These are phyloP conservation scores for Sebastes kiyomatsui DNA, from an alignment of 2,797 vertebrate species.

Conservation along the genomic window DNA sequence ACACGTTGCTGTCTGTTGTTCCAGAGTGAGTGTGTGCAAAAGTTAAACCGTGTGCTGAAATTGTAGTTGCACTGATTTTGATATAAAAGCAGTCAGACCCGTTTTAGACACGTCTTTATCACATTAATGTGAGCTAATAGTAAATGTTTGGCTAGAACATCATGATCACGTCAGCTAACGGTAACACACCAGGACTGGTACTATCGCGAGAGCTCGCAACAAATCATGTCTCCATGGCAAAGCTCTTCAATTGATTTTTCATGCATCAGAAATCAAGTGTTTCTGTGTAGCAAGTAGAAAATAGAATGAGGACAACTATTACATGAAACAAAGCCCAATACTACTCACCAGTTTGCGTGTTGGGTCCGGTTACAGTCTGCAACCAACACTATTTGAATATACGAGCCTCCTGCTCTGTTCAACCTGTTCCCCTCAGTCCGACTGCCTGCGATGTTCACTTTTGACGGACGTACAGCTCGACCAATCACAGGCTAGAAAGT, in stretches of 20 bases:
- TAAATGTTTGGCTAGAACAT: background rate
- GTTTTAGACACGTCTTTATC: background rate
- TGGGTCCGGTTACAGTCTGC: slow-evolving; percentile 59
- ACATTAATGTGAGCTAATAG: background rate
- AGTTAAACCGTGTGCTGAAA: background rate
- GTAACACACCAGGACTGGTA: slow-evolving; percentile 20
- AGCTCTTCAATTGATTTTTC: slow-evolving; percentile 24
- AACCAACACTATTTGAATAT: slow-evolving; percentile 46
- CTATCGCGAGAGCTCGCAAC: slow-evolving; percentile 53
- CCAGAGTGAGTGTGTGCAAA: accelerated
- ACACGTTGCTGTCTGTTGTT: background rate
- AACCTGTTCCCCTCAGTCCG: slow-evolving; percentile 58
- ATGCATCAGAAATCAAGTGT: background rate
- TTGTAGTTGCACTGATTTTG: accelerated
- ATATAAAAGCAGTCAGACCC: no score
- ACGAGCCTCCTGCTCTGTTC: slow-evolving; percentile 26
- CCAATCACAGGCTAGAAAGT: slow-evolving; percentile 57
- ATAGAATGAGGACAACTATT: background rate
- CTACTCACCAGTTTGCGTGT: slow-evolving; percentile 75
- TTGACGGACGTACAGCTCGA: slow-evolving; percentile 27
- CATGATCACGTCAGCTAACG: slow-evolving; percentile 32
- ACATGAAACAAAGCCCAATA: background rate
- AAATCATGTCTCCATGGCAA: slow-evolving; percentile 25
- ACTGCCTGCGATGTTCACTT: background rate
- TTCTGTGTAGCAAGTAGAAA: background rate